These are phyloP conservation scores for Masticophis lateralis DNA, from an alignment of 2,797 vertebrate genomes.

Conservation along the genomic window DNA sequence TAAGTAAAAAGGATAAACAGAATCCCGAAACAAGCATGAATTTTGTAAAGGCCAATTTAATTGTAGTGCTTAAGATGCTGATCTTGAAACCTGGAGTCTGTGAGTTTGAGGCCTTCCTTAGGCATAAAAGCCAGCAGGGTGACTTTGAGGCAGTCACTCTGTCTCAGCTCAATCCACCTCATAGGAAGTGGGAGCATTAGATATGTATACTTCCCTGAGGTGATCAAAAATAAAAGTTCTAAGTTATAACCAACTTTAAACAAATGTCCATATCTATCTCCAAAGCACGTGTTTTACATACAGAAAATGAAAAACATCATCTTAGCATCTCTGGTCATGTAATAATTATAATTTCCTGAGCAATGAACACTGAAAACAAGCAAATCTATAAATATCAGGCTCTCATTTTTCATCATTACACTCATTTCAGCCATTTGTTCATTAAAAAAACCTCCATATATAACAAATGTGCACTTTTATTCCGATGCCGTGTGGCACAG, in stretches of 20 bases:
- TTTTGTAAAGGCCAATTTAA: not conserved
- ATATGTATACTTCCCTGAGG: not conserved
- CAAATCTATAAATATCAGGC: not conserved
- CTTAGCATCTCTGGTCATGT: not conserved
- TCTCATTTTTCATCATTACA: not conserved
- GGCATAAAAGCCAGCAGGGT: not conserved
- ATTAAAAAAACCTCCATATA: not conserved
- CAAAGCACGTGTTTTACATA: not conserved
- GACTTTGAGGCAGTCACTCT: not conserved
- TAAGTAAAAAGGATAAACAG: not conserved
- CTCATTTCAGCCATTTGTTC: not conserved
- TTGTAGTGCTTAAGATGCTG: not conserved
- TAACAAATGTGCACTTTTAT: not conserved
- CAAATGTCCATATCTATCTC: not conserved
- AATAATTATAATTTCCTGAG: not conserved
- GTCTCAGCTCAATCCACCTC: not conserved
- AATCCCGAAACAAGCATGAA: not conserved
- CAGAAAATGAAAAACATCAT: not conserved
- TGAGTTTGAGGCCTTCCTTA: not conserved
- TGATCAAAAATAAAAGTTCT: not conserved
- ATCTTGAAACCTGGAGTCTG: not conserved
- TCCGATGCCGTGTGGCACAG: not conserved
- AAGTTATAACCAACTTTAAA: not conserved
- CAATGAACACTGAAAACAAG: not conserved
- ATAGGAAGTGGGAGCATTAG: not conserved